Evolutionary conservation across 1,140 invertebrate species (phyloP).

Genomic region (Drosophila biarmipes): DNA sequence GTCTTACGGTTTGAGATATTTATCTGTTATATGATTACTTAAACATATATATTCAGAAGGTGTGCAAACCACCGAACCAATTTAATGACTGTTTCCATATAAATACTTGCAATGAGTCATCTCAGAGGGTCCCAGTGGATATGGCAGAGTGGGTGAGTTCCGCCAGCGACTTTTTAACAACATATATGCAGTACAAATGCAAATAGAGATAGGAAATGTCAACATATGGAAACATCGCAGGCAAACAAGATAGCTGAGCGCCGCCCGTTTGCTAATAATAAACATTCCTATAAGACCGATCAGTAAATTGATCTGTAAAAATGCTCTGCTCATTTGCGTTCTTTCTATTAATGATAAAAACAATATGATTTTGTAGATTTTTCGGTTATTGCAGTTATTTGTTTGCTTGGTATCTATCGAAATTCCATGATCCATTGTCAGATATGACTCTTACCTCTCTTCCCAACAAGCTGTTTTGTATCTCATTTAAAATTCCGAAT

Average conservation of each 20-base stretch:
- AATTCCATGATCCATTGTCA: constrained; percentile 1
- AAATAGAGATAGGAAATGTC: neutral
- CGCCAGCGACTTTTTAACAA: neutral
- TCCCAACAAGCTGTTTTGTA: constrained; percentile 2
- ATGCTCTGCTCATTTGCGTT: no score
- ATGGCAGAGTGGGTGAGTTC: neutral
- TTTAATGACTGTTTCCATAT: neutral
- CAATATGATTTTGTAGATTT: no score
- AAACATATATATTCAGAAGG: no score
- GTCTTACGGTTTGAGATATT: neutral
- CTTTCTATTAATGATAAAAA: neutral
- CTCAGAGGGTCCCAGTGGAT: no score
- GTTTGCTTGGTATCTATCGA: neutral
- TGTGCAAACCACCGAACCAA: neutral
- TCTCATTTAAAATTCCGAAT: constrained; percentile 26
- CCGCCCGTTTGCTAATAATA: no score
- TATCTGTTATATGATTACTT: neutral
- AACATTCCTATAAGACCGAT: no score
- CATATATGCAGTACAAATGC: neutral
- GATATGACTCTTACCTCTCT: neutral
- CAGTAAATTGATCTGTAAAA: no score
- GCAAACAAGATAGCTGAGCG: no score
- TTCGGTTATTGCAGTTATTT: neutral
- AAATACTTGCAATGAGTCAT: constrained; percentile 17
- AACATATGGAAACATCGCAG: neutral